Evolutionary conservation across 1,140 invertebrate species (phyloP).

Genomic region (Drosophila baimaii): DNA sequence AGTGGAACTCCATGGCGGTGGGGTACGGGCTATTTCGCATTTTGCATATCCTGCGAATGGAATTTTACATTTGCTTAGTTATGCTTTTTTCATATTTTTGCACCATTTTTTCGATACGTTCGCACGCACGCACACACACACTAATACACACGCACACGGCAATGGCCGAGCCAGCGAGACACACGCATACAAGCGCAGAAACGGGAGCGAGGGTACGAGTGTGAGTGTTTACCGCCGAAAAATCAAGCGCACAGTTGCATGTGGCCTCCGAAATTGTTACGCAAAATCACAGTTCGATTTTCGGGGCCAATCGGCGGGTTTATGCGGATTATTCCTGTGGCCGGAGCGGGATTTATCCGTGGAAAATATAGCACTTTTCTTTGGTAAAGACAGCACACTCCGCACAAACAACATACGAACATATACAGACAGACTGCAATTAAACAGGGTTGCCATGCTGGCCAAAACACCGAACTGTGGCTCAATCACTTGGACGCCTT

Average conservation of each 20-base stretch:
- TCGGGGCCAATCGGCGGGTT: not conserved
- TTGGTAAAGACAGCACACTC: constrained; percentile 64
- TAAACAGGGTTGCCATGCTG: constrained; percentile 73
- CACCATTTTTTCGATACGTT: constrained; percentile 84
- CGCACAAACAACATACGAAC: constrained; percentile 78
- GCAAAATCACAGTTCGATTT: constrained; percentile 57
- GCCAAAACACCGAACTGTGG: constrained; percentile 1
- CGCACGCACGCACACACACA: constrained; percentile 80
- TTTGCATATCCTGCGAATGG: constrained; percentile 68
- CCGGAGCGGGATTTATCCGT: constrained; percentile 4
- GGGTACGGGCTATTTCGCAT: constrained; percentile 43
- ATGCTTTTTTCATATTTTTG: constrained; percentile 79
- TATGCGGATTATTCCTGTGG: not conserved
- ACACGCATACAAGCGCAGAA: constrained; percentile 55
- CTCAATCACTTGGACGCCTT: not conserved
- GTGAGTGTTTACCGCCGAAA: constrained; percentile 82
- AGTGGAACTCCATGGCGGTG: constrained; percentile 53
- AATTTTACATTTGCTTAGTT: constrained; percentile 62
- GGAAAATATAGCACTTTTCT: constrained; percentile 33
- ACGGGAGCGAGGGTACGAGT: constrained; percentile 74
- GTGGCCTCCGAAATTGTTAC: constrained; percentile 71
- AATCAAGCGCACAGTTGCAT: constrained; percentile 82
- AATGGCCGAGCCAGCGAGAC: constrained; percentile 48
- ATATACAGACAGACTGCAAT: constrained; percentile 81
- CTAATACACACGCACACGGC: constrained; percentile 70